Percentiles rank a stretch among this genome's conserved stretches.
Conservation (phyloP, 2,113 vertebrate genomes). For the Cyanoramphus novaezelandiae region DNA sequence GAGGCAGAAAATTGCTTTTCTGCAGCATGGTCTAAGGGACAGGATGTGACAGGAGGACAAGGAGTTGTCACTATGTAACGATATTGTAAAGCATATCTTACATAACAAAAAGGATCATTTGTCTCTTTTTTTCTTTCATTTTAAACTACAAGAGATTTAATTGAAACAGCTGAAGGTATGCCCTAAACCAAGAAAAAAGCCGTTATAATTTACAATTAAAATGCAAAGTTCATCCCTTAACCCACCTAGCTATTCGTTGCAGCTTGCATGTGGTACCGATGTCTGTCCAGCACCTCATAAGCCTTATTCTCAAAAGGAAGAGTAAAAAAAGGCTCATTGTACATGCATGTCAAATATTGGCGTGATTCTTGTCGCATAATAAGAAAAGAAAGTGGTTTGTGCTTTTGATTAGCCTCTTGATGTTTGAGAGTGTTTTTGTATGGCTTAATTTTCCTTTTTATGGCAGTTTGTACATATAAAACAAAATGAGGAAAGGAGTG, state of each 20-base stretch:
- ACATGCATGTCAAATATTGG: slow-evolving; percentile 53
- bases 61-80: slow-evolving; percentile 70
- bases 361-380: slow-evolving; percentile 49
- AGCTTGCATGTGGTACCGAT: not conserved
- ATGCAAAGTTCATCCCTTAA: not conserved
- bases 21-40: slow-evolving; percentile 75
- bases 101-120: slow-evolving; percentile 70
- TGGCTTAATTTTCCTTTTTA: slow-evolving; percentile 79
- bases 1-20: slow-evolving; percentile 86
- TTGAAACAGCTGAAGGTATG: not conserved
- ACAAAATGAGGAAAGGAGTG: slow-evolving; percentile 54
- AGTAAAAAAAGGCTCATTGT: not conserved
- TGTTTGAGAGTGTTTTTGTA: slow-evolving; percentile 63
- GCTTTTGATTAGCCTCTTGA: slow-evolving; percentile 76
- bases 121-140: slow-evolving; percentile 55
- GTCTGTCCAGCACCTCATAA: not conserved
- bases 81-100: slow-evolving; percentile 68
- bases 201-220: slow-evolving; percentile 15
- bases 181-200: not conserved
- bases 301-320: not conserved
- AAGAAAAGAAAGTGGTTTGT: slow-evolving; percentile 65
- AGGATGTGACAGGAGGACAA: slow-evolving; percentile 77
- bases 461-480: slow-evolving; percentile 64
- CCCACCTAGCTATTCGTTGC: not conserved
- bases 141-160: slow-evolving; percentile 38